A percentile compares a stretch with the other conserved stretches of the same genome.
Evolutionary conservation across 2,888 invertebrate species (phyloP).

Genomic region (Drosophila cracens): DNA sequence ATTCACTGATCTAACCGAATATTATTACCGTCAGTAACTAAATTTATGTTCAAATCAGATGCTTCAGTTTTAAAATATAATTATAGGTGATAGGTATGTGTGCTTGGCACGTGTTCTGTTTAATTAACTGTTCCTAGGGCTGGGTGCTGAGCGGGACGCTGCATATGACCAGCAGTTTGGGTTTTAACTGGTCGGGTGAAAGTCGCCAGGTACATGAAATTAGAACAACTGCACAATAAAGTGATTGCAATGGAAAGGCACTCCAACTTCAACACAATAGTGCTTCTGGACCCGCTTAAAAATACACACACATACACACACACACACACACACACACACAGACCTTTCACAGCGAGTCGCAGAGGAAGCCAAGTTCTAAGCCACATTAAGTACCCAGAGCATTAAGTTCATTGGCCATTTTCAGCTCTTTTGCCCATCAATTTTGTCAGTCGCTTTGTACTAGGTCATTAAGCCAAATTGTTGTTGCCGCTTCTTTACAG

Average conservation of each 20-base stretch:
- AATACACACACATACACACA: not conserved
- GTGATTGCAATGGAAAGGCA: slow-evolving; percentile 63
- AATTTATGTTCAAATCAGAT: slow-evolving; percentile 30
- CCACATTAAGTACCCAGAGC: slow-evolving; percentile 46
- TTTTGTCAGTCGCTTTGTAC: slow-evolving; percentile 49
- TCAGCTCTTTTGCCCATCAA: slow-evolving; percentile 43
- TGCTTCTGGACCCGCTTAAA: slow-evolving; percentile 25
- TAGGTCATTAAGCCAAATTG: slow-evolving; percentile 61
- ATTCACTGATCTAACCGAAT: slow-evolving; percentile 3
- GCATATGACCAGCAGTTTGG: slow-evolving; percentile 17
- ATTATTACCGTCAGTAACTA: slow-evolving; percentile 31
- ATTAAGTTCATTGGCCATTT: slow-evolving; percentile 57
- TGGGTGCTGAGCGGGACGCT: slow-evolving; percentile 9
- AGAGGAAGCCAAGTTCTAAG: slow-evolving; percentile 36
- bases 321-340: slow-evolving; percentile 11
- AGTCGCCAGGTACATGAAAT: slow-evolving; percentile 53
- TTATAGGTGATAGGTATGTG: slow-evolving; percentile 10
- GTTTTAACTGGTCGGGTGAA: slow-evolving; percentile 48
- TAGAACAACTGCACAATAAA: slow-evolving; percentile 66
- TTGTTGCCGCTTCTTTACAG: slow-evolving; percentile 41
- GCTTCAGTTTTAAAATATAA: slow-evolving; percentile 7
- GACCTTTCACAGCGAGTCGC: slow-evolving; percentile 50
- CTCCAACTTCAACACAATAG: slow-evolving; percentile 7
- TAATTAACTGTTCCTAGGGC: slow-evolving; percentile 42
- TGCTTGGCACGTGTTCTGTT: slow-evolving; percentile 44